Evolutionary conservation across 2,888 invertebrate genomes (phyloP).

Genomic region (Hypolimnas misippus): DNA sequence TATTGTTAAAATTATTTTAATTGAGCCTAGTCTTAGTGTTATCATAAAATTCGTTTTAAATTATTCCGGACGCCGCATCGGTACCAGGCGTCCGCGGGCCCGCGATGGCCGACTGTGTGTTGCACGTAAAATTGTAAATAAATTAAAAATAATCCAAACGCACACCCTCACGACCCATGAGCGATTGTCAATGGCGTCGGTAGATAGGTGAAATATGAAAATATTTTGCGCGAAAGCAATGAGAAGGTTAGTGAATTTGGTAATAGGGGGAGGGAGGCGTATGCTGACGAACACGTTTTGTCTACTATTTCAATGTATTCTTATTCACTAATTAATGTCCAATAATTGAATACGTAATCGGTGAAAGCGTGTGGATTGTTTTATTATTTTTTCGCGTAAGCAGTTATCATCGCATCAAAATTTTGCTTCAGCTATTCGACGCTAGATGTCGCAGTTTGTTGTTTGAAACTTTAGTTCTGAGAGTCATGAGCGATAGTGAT

Average conservation of each 20-base stretch:
- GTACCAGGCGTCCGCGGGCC: slow-evolving; percentile 46
- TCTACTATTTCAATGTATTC: slow-evolving; percentile 67
- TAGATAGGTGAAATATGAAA: slow-evolving; percentile 64
- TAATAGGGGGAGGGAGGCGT: slow-evolving; percentile 61
- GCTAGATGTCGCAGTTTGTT: slow-evolving; percentile 55
- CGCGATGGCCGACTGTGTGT: slow-evolving; percentile 37
- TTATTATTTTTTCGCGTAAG: slow-evolving; percentile 46
- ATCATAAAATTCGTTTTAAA: slow-evolving; percentile 74
- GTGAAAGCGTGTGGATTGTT: slow-evolving; percentile 56
- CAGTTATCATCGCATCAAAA: slow-evolving; percentile 26
- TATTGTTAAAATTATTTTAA: slow-evolving; percentile 77
- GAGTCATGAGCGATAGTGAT: slow-evolving; percentile 74
- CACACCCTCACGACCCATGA: slow-evolving; percentile 63
- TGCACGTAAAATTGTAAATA: slow-evolving; percentile 55
- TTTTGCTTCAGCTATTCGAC: slow-evolving; percentile 51
- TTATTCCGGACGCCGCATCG: slow-evolving; percentile 59
- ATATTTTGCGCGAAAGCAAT: slow-evolving; percentile 69
- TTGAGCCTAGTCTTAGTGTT: slow-evolving; percentile 80
- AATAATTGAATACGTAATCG: slow-evolving; percentile 67
- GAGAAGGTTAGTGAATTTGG: slow-evolving; percentile 82
- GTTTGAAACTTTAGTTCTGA: slow-evolving; percentile 67
- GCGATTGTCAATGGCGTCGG: slow-evolving; percentile 54
- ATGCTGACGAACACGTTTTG: slow-evolving; percentile 55
- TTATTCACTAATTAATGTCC: slow-evolving; percentile 68
- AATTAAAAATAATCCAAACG: slow-evolving; percentile 48